A percentile compares a stretch with the other conserved stretches of the same genome.
Conservation (phyloP, 2,888 invertebrate species). For the Hermaeophaga mercurialis region DNA sequence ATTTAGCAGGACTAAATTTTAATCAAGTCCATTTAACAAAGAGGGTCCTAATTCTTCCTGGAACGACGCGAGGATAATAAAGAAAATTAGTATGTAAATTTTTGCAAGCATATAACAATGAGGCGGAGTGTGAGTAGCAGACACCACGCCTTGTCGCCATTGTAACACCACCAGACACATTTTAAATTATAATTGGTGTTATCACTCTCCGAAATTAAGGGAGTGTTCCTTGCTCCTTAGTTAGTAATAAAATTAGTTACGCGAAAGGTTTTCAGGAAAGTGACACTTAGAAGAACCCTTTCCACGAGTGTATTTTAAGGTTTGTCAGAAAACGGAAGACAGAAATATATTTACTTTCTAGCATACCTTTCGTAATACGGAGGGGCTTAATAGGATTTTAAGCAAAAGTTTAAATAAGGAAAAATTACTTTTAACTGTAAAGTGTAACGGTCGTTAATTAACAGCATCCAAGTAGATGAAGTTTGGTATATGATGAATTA, state of each 20-base stretch:
- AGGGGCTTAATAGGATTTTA: no score
- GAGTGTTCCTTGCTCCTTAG: conserved; percentile 39
- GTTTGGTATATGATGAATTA: no score
- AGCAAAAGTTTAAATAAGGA: no score
- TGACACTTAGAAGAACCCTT: neutral
- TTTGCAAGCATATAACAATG: conserved; percentile 23
- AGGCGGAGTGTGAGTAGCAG: conserved; percentile 11
- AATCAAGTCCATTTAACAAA: conserved; percentile 15
- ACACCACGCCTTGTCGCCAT: conserved; percentile 41
- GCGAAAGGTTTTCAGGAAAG: neutral
- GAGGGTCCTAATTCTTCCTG: conserved; percentile 17
- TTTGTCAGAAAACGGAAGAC: no score
- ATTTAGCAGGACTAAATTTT: conserved; percentile 11
- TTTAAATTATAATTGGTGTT: conserved; percentile 53
- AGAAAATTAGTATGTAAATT: conserved; percentile 25
- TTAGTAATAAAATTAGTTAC: conserved; percentile 9
- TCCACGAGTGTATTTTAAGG: no score
- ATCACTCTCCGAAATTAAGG: conserved; percentile 52
- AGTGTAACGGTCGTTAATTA: no score
- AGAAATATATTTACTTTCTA: no score
- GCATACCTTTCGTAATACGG: no score
- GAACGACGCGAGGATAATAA: conserved; percentile 22
- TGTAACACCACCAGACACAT: conserved; percentile 49
- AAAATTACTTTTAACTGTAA: no score
- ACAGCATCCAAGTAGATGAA: no score